Conservation (phyloP, 1,140 invertebrate genomes). For the Lepidostoma basale region DNA sequence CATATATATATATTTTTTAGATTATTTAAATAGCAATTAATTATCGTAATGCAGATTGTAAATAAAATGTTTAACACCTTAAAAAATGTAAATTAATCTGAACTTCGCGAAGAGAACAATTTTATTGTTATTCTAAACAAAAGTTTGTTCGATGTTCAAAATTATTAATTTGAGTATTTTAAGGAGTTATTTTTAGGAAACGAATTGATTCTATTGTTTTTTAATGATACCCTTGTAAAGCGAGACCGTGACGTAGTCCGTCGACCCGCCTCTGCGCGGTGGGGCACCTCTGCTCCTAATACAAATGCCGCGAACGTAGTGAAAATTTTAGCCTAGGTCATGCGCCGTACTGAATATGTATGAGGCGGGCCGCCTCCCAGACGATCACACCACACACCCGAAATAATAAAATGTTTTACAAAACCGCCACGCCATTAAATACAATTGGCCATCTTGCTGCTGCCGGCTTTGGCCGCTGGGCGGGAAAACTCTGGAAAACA, state of each 20-base stretch:
- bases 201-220: no score
- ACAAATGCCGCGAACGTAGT: slow-evolving; percentile 45
- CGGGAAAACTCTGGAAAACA: background rate
- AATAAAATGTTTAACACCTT: no score
- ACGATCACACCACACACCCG: slow-evolving; percentile 41
- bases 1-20: no score
- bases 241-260: background rate
- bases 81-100: no score
- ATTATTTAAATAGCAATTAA: no score
- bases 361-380: slow-evolving; percentile 41
- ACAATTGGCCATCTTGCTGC: slow-evolving; percentile 33
- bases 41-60: no score
- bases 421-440: slow-evolving; percentile 33
- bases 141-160: no score
- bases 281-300: slow-evolving; percentile 32
- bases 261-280: background rate
- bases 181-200: no score
- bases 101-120: no score
- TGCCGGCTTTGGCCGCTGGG: background rate
- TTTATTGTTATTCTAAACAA: no score
- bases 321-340: slow-evolving; percentile 47
- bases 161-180: no score
- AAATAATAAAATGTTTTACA: slow-evolving; percentile 44
- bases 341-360: slow-evolving; percentile 47
- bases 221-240: no score